phyloP scores from a whole-genome alignment of 2,888 invertebrate genomes.

The Galeopsomyia nigrocyanea region DNA sequence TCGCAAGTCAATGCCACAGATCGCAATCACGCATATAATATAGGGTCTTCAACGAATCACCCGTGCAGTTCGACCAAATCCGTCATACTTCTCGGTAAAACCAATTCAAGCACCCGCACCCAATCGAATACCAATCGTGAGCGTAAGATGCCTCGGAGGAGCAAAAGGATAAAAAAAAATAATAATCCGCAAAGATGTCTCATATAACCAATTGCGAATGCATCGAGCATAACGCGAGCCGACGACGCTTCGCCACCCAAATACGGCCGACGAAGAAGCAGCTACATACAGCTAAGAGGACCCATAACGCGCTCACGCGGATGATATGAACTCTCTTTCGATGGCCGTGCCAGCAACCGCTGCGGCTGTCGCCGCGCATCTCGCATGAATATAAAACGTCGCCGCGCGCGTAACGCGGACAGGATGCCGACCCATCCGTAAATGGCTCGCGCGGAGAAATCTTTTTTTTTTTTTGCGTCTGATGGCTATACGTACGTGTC shows the following conservation, averaged over 20 bases:
- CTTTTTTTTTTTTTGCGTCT: too few relatives aligned
- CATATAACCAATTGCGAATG: slow-evolving; percentile 41
- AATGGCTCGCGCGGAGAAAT: too few relatives aligned
- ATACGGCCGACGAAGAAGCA: slow-evolving; percentile 24
- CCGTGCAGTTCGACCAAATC: background rate
- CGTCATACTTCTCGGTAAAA: slow-evolving; percentile 31
- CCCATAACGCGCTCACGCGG: slow-evolving; percentile 2
- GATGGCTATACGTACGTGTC: too few relatives aligned
- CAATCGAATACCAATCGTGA: slow-evolving; percentile 31
- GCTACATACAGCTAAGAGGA: too few relatives aligned
- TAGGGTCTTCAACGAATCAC: background rate
- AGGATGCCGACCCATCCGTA: slow-evolving; percentile 17
- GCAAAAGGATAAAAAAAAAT: background rate
- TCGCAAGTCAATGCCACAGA: background rate
- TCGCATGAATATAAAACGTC: slow-evolving; percentile 20
- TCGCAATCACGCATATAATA: background rate
- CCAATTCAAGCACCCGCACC: background rate
- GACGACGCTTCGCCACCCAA: slow-evolving; percentile 24
- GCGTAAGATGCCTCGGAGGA: background rate
- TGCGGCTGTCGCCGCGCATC: slow-evolving; percentile 13
- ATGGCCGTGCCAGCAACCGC: background rate
- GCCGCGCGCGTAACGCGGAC: slow-evolving; percentile 23
- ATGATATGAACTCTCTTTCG: too few relatives aligned
- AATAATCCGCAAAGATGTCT: slow-evolving; percentile 16
- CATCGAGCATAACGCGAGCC: slow-evolving; percentile 33